phyloP scores from a whole-genome alignment of 2,888 invertebrate genomes.

The Octodonta nipae region DNA sequence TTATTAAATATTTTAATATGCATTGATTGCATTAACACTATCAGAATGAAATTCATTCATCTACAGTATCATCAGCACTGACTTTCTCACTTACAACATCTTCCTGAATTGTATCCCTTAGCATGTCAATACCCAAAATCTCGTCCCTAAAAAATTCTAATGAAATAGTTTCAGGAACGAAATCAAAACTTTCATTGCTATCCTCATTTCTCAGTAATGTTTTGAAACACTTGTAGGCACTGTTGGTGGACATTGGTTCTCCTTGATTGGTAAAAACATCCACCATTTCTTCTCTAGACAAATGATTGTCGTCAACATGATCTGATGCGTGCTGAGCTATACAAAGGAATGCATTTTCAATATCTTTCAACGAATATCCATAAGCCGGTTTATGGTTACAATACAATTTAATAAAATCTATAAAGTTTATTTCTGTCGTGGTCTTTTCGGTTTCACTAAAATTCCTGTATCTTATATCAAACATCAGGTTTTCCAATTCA shows the following conservation, averaged over 20 bases:
- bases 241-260: constrained; percentile 19
- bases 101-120: constrained; percentile 16
- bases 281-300: constrained; percentile 20
- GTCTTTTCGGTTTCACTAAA: constrained; percentile 35
- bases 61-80: too few relatives aligned
- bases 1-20: too few relatives aligned
- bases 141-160: constrained; percentile 28
- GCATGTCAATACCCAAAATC: constrained; percentile 41
- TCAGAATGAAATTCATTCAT: too few relatives aligned
- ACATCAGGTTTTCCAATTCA: constrained; percentile 51
- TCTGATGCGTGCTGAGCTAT: constrained; percentile 15
- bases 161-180: constrained; percentile 18
- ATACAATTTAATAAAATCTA: constrained; percentile 51
- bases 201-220: constrained; percentile 18
- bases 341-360: constrained; percentile 41
- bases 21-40: too few relatives aligned
- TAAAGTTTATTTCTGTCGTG: constrained; percentile 48
- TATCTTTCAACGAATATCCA: constrained; percentile 36
- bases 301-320: constrained; percentile 9
- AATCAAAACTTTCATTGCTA: constrained; percentile 18
- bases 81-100: constrained; percentile 6
- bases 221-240: constrained; percentile 21
- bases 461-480: constrained; percentile 43
- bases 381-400: constrained; percentile 52
- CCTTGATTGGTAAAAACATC: constrained; percentile 22